Evolutionary conservation across 2,888 invertebrate species (phyloP), one percentile per base, ranked within the genome.

Genomic region (Pyrrhosoma nymphula): DNA sequence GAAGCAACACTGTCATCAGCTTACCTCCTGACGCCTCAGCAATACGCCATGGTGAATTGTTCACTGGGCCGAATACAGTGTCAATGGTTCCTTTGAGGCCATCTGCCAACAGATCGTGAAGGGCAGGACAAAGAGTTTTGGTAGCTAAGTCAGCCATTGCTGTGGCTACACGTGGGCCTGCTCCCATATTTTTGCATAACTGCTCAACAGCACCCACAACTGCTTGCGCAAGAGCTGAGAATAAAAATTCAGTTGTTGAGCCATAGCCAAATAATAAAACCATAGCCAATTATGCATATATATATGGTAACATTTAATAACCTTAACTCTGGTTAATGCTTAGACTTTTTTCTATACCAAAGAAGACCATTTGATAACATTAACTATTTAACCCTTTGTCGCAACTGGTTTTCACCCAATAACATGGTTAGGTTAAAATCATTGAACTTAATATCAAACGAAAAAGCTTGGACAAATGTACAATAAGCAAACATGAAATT

Each of bases 11-110:
- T 56, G 12, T 82, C 23, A 55, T 82, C 56, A 14, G 95, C 96
- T 96, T 97, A 97, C 98, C 99, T 97, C 98, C 98, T 18, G 99
- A 98, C 69, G 98, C 98, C 97, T 99, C 99, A 12, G 99, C 98
- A 96, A 99, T 98, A 97, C 98, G 98, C 99, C 99, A 99, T 95
- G 99, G 98, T 16, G 98, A 98, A 96, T 99, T 98, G 96, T 98
- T 98, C 95, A 99, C 98, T 35, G 98, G 98, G 88, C 99, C 99
- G 96, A 99, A 99, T 82, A 99, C 98, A 12, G 99, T 98, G 96
- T 98, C 98, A 95, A 99, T 97, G 96, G 97, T 98, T 69, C 98
- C 98, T 96, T 98, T 98, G 39, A 99, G 97, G 3, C 99, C 99
- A 96, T 99, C 99, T 96, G 98, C 98, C 96, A 99, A 98, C 95